Conservation (phyloP, 2,797 vertebrate species). For the Manis javanica region DNA sequence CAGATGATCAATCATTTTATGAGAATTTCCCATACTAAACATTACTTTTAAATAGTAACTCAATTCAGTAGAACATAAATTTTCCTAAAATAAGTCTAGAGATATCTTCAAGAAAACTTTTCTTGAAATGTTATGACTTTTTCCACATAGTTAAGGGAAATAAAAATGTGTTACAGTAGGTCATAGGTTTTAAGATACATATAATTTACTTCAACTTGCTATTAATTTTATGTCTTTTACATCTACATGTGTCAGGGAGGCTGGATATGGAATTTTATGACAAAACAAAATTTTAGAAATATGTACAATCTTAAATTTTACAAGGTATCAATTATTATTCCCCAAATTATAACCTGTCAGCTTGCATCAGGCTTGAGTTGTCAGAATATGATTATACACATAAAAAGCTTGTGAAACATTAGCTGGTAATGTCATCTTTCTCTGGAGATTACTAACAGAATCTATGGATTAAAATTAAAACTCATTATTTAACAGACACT, state of each 20-base stretch:
- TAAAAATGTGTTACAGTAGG: background rate
- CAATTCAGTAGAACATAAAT: background rate
- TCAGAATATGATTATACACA: background rate
- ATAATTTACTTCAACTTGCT: background rate
- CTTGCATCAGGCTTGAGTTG: background rate
- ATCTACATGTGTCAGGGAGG: background rate
- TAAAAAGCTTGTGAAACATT: background rate
- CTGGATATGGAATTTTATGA: background rate
- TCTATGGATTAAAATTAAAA: background rate
- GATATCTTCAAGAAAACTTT: background rate
- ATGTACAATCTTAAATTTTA: constrained; percentile 5
- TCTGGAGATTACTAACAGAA: background rate
- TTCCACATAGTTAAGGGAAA: background rate
- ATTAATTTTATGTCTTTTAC: constrained; percentile 25
- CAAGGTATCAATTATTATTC: background rate
- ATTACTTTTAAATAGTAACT: constrained; percentile 3
- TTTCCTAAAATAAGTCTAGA: background rate
- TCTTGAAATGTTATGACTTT: background rate
- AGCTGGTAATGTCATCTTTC: background rate
- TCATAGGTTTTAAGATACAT: background rate
- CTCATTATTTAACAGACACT: background rate
- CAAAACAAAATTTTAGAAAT: constrained; percentile 22
- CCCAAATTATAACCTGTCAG: background rate
- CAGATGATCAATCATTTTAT: background rate
- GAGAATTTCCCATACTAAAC: background rate